Evolutionary conservation across 2,888 invertebrate species (phyloP), one percentile per base, ranked within the genome.

Genomic region (Augiades crinisus): DNA sequence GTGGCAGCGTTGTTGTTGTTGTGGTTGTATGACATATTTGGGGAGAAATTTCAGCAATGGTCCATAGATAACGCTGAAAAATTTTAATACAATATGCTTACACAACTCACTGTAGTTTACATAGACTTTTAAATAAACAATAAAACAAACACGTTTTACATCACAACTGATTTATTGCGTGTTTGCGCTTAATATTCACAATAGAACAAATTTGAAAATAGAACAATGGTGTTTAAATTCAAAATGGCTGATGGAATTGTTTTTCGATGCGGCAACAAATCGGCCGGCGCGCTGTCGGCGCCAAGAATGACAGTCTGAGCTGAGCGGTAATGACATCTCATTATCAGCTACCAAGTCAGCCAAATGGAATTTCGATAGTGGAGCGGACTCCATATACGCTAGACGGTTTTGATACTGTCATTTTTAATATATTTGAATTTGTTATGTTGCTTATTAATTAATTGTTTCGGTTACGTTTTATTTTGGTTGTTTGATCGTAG

Each of bases 221-320:
- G 33, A 40, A 41, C 40, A 33, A 41, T 22, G 19, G 36, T 40
- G 17, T 17, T 17, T 24, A 40, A 49, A 49, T 24, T 50, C 41
- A 50, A 43, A 43, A 43, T 43, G 40, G 40, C 49, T 17, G 24
- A 41, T 6, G 5, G 43, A 49, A 50, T 50, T 50, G 49, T 50
- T 50, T 50, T 41, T 36, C 41, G 41, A 50, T 43, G 49, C 49
- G 41, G 47, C 13, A 50, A 50, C 49, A 41, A 50, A 50, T 50
- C 41, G 49, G 49, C 14, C 8, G 41, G 30, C 24, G 27, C 27
- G 50, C 50, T 43, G 43, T 50, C 36, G 19, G 36, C 43, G 43
- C 50, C 43, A 50, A 50, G 50, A 43, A 50, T 50, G 50, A 50
- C 50, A 43, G 43, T 50, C 50, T 50, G 50, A 50, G 50, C 50